Evolutionary conservation across 2,888 invertebrate species (phyloP).

Genomic region (Agrochola litura): DNA sequence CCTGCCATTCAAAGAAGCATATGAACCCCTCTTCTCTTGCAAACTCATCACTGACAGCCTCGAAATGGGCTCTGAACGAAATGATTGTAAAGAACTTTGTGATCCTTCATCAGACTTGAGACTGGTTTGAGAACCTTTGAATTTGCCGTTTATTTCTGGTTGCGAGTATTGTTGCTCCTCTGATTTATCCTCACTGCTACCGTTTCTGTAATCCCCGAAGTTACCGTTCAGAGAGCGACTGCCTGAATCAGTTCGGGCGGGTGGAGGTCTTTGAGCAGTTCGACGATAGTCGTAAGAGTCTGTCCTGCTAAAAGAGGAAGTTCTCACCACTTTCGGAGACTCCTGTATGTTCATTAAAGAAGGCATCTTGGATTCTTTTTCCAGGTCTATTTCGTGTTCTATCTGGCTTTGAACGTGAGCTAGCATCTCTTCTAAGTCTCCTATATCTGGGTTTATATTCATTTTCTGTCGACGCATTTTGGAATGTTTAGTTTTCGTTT

Average conservation of each 20-base stretch:
- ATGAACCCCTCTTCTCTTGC: constrained; percentile 80
- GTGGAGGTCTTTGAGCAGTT: constrained; percentile 73
- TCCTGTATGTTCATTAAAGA: constrained; percentile 83
- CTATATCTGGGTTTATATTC: constrained; percentile 85
- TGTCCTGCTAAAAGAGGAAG: constrained; percentile 76
- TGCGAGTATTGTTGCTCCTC: constrained; percentile 76
- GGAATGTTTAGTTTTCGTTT: constrained; percentile 54
- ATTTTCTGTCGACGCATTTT: constrained; percentile 84
- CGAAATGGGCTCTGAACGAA: constrained; percentile 83
- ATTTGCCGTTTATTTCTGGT: constrained; percentile 73
- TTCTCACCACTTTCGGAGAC: constrained; percentile 82
- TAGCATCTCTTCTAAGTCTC: constrained; percentile 88
- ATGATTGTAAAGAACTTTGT: constrained; percentile 82
- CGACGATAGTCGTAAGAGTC: constrained; percentile 79
- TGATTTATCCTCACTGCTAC: constrained; percentile 66
- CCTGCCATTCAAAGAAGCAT: constrained; percentile 79
- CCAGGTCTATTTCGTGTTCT: constrained; percentile 86
- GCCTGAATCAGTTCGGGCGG: constrained; percentile 59
- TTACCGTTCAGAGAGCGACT: constrained; percentile 60
- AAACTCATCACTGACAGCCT: constrained; percentile 82
- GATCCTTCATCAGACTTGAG: constrained; percentile 83
- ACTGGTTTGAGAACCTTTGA: constrained; percentile 80
- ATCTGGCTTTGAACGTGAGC: constrained; percentile 87
- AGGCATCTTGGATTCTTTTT: constrained; percentile 83
- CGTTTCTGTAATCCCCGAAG: constrained; percentile 68